Evolutionary conservation across 2,113 vertebrate species (phyloP).

Genomic region (Verasper variegatus): DNA sequence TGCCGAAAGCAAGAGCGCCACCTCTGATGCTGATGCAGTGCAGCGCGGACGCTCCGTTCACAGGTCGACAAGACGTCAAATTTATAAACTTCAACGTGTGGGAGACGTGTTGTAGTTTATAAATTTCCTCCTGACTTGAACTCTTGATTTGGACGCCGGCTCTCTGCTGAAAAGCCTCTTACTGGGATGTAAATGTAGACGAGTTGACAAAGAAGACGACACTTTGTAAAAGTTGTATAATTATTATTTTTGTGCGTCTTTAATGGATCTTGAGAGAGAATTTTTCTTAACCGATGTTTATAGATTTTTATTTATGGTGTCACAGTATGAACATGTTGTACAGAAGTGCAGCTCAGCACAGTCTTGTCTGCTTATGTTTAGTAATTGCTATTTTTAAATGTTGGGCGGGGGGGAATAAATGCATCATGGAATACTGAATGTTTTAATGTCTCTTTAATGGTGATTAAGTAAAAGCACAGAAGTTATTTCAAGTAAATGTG

Average conservation of each 20-base stretch:
- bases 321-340: slow-evolving; percentile 63
- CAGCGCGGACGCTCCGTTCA: slow-evolving; percentile 35
- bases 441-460: not conserved
- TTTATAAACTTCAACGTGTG: not conserved
- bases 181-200: slow-evolving; percentile 58
- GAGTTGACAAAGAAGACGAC: slow-evolving; percentile 1
- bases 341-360: slow-evolving; percentile 65
- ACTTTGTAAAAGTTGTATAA: slow-evolving; percentile 75
- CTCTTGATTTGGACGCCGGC: slow-evolving; percentile 2
- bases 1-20: not conserved
- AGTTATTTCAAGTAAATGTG: too few relatives aligned
- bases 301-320: slow-evolving; percentile 81
- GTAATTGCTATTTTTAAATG: slow-evolving; percentile 79
- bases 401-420: slow-evolving; percentile 67
- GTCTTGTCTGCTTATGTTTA: slow-evolving; percentile 72
- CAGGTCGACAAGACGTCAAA: not conserved
- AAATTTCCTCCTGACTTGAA: not conserved
- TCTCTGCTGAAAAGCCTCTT: slow-evolving; percentile 48
- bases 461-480: not conserved
- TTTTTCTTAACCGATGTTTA: slow-evolving; percentile 72
- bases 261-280: slow-evolving; percentile 46
- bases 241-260: slow-evolving; percentile 67
- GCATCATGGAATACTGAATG: slow-evolving; percentile 57
- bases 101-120: not conserved
- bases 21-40: not conserved